Base-by-base conservation (phyloP, 2,797 vertebrate species). In the Brachymystax lenok region DNA sequence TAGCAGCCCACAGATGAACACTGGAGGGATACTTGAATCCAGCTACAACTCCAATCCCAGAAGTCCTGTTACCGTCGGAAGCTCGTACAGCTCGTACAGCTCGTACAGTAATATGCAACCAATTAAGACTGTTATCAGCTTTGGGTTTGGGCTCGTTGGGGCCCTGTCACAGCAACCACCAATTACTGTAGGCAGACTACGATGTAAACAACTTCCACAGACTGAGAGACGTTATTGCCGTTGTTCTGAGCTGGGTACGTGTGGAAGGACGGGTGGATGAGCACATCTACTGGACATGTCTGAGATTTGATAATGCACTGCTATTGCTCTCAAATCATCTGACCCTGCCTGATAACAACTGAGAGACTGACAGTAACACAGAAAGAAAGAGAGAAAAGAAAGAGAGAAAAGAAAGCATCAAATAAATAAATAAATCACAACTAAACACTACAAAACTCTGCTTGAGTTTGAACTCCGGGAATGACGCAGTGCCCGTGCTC, bases 121-220 rank as follows among this genome's bases (percentile, higher is more conserved):
- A 87, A 89, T 93, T 92, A 89, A 85, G 90, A 91, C 90, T 56
- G 66, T 86, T 85, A 92, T 92, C 86, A 83, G 89, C 79, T 84
- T 82, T 88, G 80, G 74, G 79, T 84, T 78, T 79, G 77, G 74
- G 83, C 84, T 83, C 74, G 80, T 81, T 85, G 83, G 76, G 78
- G 79, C 86, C 81, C 64, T 75, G 69, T 78, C 71, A 74, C 74
- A 83, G 75, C 77, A 73, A 78, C 80, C 80, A 21, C 59, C 59
- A 61, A 19, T 61, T 61, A 61, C 21, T 51, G 50, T 51, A 12
- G 50, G 77, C 72, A 84, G 75, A 80, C 79, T 83, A 79, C 79
- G 77, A 82, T 51, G 21, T 66, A 81, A 79, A 81, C 75, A 80
- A 74, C 40, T 61, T 33, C 59, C 76, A 80, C 76, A 84, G 79